Evolutionary conservation across 2,113 vertebrate genomes (phyloP).

Genomic region (Myxocyprinus asiaticus): DNA sequence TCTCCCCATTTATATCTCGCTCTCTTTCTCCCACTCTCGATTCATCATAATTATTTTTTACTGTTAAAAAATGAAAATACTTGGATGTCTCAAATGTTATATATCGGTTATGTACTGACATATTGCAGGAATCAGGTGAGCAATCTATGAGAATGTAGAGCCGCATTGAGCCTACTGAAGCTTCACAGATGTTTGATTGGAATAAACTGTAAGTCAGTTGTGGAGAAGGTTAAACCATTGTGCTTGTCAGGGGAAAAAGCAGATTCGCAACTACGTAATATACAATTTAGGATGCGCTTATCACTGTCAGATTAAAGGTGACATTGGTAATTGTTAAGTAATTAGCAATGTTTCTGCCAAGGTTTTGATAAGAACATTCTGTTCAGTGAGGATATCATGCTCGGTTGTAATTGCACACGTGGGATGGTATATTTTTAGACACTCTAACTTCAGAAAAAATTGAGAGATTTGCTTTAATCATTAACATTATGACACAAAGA

Average conservation of each 20-base stretch:
- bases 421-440: constrained; percentile 36
- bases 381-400: constrained; percentile 13
- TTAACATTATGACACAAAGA: constrained; percentile 39
- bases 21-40: not conserved
- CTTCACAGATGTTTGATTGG: constrained; percentile 57
- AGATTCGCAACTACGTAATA: constrained; percentile 47
- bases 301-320: constrained; percentile 14
- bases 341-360: not conserved
- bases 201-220: constrained; percentile 53
- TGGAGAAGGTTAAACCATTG: constrained; percentile 36
- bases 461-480: constrained; percentile 34
- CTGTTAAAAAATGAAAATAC: constrained; percentile 60
- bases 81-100: constrained; percentile 2
- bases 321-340: constrained; percentile 22
- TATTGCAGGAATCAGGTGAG: constrained; percentile 39
- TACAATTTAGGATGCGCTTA: constrained; percentile 12
- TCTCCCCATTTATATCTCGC: too few relatives aligned
- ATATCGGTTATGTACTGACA: constrained; percentile 39
- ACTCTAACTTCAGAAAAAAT: constrained; percentile 6
- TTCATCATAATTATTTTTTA: constrained; percentile 29
- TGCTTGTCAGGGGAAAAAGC: constrained; percentile 52
- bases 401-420: constrained; percentile 5
- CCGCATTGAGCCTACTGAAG: constrained; percentile 30
- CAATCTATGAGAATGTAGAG: constrained; percentile 51
- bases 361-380: constrained; percentile 11